phyloP scores from a whole-genome alignment of 2,113 vertebrate species.

The Furnarius figulus region DNA sequence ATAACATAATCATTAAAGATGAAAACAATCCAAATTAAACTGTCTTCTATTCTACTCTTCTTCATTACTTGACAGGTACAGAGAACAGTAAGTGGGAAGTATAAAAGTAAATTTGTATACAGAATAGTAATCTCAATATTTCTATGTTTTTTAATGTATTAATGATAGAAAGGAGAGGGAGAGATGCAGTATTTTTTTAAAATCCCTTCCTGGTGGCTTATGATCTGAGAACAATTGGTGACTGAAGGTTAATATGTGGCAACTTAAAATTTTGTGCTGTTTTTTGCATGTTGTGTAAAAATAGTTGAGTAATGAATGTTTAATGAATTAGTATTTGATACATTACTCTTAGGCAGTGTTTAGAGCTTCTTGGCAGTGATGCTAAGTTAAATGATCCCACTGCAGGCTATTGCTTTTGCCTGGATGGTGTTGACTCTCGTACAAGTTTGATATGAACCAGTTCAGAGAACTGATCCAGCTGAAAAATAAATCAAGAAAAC shows the following conservation, averaged over 20 bases:
- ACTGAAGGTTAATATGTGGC: neutral
- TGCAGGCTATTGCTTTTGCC: neutral
- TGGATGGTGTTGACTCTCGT: neutral
- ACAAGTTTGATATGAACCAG: neutral
- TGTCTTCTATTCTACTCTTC: neutral
- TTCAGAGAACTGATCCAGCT: neutral
- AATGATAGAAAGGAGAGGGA: neutral
- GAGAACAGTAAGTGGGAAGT: neutral
- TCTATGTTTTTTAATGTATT: neutral
- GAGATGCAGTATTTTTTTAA: neutral
- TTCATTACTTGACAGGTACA: neutral
- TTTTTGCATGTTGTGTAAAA: constrained; percentile 14
- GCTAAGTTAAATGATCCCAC: neutral
- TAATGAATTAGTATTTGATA: neutral
- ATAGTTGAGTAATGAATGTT: neutral
- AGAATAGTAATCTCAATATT: neutral
- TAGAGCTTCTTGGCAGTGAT: neutral
- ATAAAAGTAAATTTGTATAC: neutral
- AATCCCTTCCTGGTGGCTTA: neutral
- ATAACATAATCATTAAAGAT: neutral
- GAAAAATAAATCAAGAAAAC: neutral
- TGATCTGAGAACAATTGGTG: neutral
- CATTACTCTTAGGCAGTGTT: neutral
- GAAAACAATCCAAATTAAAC: neutral
- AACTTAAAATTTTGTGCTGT: neutral